Evolutionary conservation across 2,113 vertebrate genomes (phyloP), one percentile per base, ranked within the genome.

Genomic region (Halcyon senegalensis): DNA sequence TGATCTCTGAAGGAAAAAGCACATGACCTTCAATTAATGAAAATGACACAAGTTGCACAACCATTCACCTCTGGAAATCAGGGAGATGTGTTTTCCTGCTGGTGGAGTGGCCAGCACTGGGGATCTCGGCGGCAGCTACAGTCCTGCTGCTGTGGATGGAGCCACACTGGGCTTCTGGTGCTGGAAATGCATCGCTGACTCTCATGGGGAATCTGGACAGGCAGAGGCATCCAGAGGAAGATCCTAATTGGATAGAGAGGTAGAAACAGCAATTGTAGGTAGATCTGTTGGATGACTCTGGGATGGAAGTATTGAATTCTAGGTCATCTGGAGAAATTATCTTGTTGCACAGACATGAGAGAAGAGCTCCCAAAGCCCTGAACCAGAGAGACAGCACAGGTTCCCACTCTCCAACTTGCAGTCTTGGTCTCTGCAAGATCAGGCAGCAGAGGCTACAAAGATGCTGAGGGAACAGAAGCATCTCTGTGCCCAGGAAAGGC

Each of bases 341-440:
- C 9, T 17, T 18, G 3, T 13, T 60, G 28, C 59, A 46, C 3
- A 39, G 63, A 28, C 56, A 37, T 27, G 13, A 44, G 50, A 66
- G 41, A 41, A 43, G 39, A 51, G 10, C 3, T 20, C 33, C 48
- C 43, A 59, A 23, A 84, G 11, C 56, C 35, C 51, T 48, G 64
- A 27, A 5, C 24, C 46, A 28, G 53, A 72, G 13, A 8, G 8
- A 12, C 35, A 48, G 55, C 15, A 46, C 20, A 44, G 17, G 62
- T n/a, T 35, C 13, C 56, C 1, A 1, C 25, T 50, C 24, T 16
- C 2, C 0, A 0, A 19, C 35, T 63, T 37, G 18, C 37, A 55
- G 10, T 12, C 35, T 19, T 55, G 8, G 14, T n/a, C n/a, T 67
- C 66, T 84, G 66, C 39, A 60, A 62, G 53, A 25, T 13, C 14